These are phyloP conservation scores for Notamacropus eugenii DNA, from an alignment of 2,797 vertebrate species.

Conservation along the genomic window DNA sequence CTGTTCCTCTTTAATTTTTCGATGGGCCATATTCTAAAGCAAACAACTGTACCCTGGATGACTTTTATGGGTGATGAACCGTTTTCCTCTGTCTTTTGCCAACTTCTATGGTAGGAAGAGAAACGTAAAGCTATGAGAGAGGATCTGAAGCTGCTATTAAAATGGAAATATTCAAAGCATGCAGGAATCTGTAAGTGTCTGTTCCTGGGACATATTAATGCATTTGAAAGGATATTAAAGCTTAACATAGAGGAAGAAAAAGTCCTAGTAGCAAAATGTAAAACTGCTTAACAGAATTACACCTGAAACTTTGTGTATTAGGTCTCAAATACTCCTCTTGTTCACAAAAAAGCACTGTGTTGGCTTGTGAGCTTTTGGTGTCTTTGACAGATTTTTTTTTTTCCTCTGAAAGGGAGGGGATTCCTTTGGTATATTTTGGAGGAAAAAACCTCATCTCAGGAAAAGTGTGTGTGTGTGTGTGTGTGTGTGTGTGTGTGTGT, in stretches of 20 bases:
- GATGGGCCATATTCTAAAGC: constrained; percentile 66
- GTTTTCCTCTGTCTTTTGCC: constrained; percentile 80
- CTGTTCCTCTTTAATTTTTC: constrained; percentile 67
- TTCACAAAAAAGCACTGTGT: constrained; percentile 81
- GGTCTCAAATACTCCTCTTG: constrained; percentile 80
- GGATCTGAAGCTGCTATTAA: constrained; percentile 84
- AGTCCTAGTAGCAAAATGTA: constrained; percentile 85
- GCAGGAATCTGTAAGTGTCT: constrained; percentile 83
- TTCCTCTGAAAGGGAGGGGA: neutral
- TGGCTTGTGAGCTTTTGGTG: constrained; percentile 77
- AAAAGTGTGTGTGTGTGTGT: neutral
- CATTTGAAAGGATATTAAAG: constrained; percentile 88
- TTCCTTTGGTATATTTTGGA: neutral
- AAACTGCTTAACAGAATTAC: constrained; percentile 87
- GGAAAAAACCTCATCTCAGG: neutral
- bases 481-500: constrained; percentile 48
- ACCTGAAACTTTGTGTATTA: constrained; percentile 84
- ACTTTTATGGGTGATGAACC: constrained; percentile 73
- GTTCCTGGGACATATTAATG: constrained; percentile 85
- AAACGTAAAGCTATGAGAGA: constrained; percentile 78
- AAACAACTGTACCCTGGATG: constrained; percentile 71
- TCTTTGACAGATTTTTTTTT: constrained; percentile 78
- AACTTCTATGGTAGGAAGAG: constrained; percentile 78
- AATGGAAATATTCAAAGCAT: constrained; percentile 87
- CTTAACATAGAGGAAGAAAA: constrained; percentile 82